Base-by-base conservation (phyloP, 2,113 vertebrate species). In the Pavo muticus region DNA sequence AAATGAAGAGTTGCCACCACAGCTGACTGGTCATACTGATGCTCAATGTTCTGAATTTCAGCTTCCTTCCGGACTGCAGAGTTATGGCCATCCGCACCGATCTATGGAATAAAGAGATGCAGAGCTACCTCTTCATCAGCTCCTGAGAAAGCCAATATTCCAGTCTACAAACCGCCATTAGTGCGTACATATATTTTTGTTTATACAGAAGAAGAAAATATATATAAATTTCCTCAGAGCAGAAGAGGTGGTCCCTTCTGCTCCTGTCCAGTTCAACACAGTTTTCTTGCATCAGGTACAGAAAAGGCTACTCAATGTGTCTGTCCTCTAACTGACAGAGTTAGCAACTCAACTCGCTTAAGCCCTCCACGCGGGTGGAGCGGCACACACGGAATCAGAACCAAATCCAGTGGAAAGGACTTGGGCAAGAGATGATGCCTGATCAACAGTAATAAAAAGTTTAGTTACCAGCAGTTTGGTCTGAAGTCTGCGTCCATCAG, bases 1-100 rank as follows among this genome's bases (percentile, higher is more conserved):
- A 99, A 97, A 91, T 98, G 98, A 84, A 99, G 98, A 92, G 99
- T 99, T 81, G 99, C 99, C 68, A 99, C 99, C 32, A 99, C 98
- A 78, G 99, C 99, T 18, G 99, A 99, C 91, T 99, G 99, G 92
- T 99, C 98, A 17, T 99, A 99, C 71, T 95, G 98, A 98, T 99
- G 99, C 95, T 98, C 98, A 32, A 99, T 95, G 18, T 97, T 98
- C 35, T 97, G 98, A 91, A 99, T 99, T 67, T 98, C 98, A 7
- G 98, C 97, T 86, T 98, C 96, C 60, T 85, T 98, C 48, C 99
- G 97, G 32, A 99, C 99, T 92, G 98, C 96, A 3, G 99, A 99
- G 96, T 99, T 99, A 48, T 98, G 98, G 48, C 99, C 99, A 81
- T 99, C 99, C 0, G 99, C 99, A 76, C 99, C 99, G 35, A 99